Base-by-base conservation (phyloP, 1,140 invertebrate species). In the Drosophila chauvacae region DNA sequence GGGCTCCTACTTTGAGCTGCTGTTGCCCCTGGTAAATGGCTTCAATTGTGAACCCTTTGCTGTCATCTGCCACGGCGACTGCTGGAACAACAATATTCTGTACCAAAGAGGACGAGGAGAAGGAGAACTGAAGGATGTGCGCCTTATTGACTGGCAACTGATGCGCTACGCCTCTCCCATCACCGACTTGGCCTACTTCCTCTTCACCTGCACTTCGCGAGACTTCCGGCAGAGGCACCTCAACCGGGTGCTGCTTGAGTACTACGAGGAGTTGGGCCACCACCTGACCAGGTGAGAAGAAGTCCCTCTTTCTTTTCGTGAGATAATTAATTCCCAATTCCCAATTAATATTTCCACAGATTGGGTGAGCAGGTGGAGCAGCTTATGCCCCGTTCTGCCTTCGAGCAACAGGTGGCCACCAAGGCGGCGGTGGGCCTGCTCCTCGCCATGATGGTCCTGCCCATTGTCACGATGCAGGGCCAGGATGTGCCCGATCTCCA, bases 71-170 rank as follows among this genome's bases (percentile, higher is more conserved):
- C 94, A 95, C 74, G 94, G 94, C n/a, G 94, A 94, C 75, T 94
- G 93, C 71, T 94, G 93, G 93, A 93, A 92, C 48, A 94, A 94
- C 66, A 95, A 95, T 64, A 91, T 95, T 20, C 71, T 94, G 45
- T 95, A 93, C 79, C 53, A 39, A 92, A 91, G 66, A 91, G 93
- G 1, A 6, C 18, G 11, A 11, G 50, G 10, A 7, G 37, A 7
- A 16, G 51, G 56, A 47, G 39, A 42, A 9, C 57, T 80, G 4
- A 20, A 69, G 18, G 39, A 94, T 39, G 80, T 93, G n/a, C 80
- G 93, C 10, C 72, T 94, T 0, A 69, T 95, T 14, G 95, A 95
- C 74, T 94, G 94, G 81, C 95, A 95, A 82, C 81, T 95, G 13
- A 91, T 93, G 13, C 91, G 94, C 5, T 93, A 94, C 57, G 93